Percentiles rank a stretch among this genome's conserved stretches.
Conservation (phyloP, 2,113 vertebrate species). For the Anolis carolinensis region DNA sequence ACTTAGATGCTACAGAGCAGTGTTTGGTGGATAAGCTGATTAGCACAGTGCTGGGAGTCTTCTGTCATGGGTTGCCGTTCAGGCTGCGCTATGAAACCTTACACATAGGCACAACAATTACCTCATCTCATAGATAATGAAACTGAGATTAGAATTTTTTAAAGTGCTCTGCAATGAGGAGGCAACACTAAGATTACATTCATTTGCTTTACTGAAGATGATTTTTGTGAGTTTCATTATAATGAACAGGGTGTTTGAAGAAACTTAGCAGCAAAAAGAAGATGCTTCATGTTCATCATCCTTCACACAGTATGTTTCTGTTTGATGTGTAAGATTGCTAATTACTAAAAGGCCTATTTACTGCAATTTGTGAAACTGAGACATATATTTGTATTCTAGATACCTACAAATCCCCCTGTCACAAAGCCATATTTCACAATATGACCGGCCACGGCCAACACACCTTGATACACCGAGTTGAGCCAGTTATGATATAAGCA, state of each 20-base stretch:
- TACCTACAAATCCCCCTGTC: not conserved
- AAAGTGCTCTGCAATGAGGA: conserved; percentile 44
- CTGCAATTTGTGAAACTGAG: not conserved
- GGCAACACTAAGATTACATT: not conserved
- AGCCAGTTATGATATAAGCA: not conserved
- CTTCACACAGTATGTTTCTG: conserved; percentile 49
- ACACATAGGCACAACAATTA: conserved; percentile 55
- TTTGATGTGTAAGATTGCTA: not conserved
- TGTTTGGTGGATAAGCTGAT: conserved; percentile 56
- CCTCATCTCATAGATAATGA: conserved; percentile 76
- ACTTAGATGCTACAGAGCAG: conserved; percentile 24
- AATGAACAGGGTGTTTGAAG: conserved; percentile 11
- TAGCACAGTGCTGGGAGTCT: conserved; percentile 68
- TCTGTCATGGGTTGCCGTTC: conserved; percentile 67
- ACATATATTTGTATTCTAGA: not conserved
- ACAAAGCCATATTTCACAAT: not conserved
- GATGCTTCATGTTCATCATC: not conserved
- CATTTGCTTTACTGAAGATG: conserved; percentile 40
- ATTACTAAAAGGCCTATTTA: not conserved
- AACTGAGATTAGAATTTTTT: conserved; percentile 51
- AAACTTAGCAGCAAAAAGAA: conserved; percentile 26
- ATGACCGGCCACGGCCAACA: not conserved
- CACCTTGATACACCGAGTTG: not conserved
- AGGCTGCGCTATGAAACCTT: conserved; percentile 60
- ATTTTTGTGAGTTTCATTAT: conserved; percentile 21